Base-by-base conservation (phyloP, 2,797 vertebrate species). In the Pseudotriccus pelzelni region DNA sequence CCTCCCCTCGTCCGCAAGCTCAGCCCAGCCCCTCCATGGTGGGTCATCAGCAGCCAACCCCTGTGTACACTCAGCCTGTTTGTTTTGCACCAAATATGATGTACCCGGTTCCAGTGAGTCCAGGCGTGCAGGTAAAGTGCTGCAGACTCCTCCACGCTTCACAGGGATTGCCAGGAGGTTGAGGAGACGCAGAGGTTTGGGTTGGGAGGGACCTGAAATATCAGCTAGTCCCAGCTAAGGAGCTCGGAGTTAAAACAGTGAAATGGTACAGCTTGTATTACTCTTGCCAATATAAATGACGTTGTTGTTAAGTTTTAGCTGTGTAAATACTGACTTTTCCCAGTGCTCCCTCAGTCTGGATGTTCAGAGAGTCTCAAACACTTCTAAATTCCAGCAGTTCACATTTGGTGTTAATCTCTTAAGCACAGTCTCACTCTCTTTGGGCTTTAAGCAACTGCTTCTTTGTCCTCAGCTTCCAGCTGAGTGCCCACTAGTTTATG, bases 21-120 rank as follows among this genome's bases (percentile, higher is more conserved):
- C 99, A 99, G 75, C 99, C 99, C 39, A 99, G 99, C 98, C 99
- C 99, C 66, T 99, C 99, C 87, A 99, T 99, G 94, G 98, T 99
- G 97, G 99, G 99, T 27, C 99, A 99, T 96, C 99, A 99, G 97
- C 98, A 99, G 82, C 99, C 98, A 22, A 91, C 99, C 14, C 98
- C 98, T 14, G 98, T 99, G 58, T 99, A 99, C 87, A 98, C 99
- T 62, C 99, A 99, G 93, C 98, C 99, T 15, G 99, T 99, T 96
- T 99, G 99, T 98, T 99, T 99, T 97, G 98, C 99, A 92, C 99
- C 99, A 96, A 98, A 98, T 96, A 98, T 98, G 98, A 99, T 99
- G 99, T 99, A 99, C 97, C 99, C 99, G 0, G 98, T 99, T 94
- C 99, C 99, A 43, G 99, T 99, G 96, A 99, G 99, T 97, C 99